Evolutionary conservation across 1,140 invertebrate genomes (phyloP).

Genomic region (Stegodyphus dumicola): DNA sequence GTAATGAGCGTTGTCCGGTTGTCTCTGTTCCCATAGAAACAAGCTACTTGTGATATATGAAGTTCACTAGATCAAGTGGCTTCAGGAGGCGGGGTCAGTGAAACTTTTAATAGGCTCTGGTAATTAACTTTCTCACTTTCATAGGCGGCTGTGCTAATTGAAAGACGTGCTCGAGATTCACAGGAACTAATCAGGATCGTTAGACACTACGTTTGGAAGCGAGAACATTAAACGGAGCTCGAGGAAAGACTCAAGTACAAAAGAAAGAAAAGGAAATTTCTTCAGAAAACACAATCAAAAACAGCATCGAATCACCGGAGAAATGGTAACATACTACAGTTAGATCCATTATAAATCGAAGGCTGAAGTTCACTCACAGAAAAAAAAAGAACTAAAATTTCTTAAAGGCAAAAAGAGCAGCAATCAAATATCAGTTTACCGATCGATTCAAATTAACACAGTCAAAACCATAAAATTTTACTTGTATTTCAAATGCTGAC

Average conservation of each 20-base stretch:
- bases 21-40: slow-evolving; percentile 38
- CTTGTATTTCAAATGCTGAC: no score
- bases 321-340: no score
- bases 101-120: slow-evolving; percentile 45
- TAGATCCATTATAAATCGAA: background rate
- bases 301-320: slow-evolving; percentile 9
- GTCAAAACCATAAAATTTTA: no score
- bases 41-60: slow-evolving; percentile 42
- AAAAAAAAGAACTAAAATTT: no score
- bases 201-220: slow-evolving; percentile 9
- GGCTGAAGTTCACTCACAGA: slow-evolving; percentile 1
- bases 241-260: background rate
- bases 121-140: slow-evolving; percentile 49
- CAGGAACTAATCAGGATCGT: slow-evolving; percentile 27
- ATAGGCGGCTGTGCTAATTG: slow-evolving; percentile 45
- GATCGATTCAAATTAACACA: no score
- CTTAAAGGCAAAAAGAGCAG: no score
- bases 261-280: background rate
- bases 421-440: no score
- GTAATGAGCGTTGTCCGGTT: slow-evolving; percentile 43
- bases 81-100: slow-evolving; percentile 13
- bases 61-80: slow-evolving; percentile 24
- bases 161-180: slow-evolving; percentile 36
- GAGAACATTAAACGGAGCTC: background rate
- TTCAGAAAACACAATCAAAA: slow-evolving; percentile 30